A percentile compares a stretch with the other conserved stretches of the same genome.
phyloP scores from a whole-genome alignment of 1,140 invertebrate species.

The Panagrolaimus sp. region DNA sequence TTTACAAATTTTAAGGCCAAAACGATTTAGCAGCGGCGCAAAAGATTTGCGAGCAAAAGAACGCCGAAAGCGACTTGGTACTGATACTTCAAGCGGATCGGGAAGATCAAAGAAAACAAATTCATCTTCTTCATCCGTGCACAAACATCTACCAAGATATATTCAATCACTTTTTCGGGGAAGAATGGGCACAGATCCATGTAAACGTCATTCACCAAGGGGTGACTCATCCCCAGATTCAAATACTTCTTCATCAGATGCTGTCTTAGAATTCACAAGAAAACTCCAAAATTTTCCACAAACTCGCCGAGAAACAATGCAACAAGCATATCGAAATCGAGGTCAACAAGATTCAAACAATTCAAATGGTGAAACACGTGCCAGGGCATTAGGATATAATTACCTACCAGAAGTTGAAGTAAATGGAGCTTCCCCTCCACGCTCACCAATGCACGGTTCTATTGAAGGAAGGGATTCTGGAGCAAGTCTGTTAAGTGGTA shows the following conservation, averaged over 20 bases:
- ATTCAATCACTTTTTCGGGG: conserved; percentile 55
- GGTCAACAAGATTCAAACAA: conserved; percentile 54
- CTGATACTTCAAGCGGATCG: conserved; percentile 54
- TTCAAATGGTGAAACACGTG: conserved; percentile 26
- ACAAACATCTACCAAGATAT: conserved; percentile 57
- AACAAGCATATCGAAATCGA: conserved; percentile 50
- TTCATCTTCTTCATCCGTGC: conserved; percentile 40
- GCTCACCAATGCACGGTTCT: conserved; percentile 48
- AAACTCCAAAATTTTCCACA: conserved; percentile 57
- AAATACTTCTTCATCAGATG: conserved; percentile 51
- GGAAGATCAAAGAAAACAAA: conserved; percentile 54
- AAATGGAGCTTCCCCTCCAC: conserved; percentile 54
- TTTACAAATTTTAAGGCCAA: conserved; percentile 47
- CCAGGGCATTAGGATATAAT: conserved; percentile 39
- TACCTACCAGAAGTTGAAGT: conserved; percentile 55
- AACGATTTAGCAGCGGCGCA: conserved; percentile 54
- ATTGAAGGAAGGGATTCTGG: conserved; percentile 19
- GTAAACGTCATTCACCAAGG: conserved; percentile 47
- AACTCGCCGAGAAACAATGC: conserved; percentile 51
- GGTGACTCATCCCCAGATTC: conserved; percentile 55
- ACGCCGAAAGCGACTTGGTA: conserved; percentile 50
- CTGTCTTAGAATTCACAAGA: conserved; percentile 57
- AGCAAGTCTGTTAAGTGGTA: conserved; percentile 7
- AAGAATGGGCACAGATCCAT: conserved; percentile 51
- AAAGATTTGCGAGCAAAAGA: conserved; percentile 54